A percentile compares a stretch with the other conserved stretches of the same genome.
Conservation (phyloP, 1,140 invertebrate species). For the Daktulosphaira vitifoliae region DNA sequence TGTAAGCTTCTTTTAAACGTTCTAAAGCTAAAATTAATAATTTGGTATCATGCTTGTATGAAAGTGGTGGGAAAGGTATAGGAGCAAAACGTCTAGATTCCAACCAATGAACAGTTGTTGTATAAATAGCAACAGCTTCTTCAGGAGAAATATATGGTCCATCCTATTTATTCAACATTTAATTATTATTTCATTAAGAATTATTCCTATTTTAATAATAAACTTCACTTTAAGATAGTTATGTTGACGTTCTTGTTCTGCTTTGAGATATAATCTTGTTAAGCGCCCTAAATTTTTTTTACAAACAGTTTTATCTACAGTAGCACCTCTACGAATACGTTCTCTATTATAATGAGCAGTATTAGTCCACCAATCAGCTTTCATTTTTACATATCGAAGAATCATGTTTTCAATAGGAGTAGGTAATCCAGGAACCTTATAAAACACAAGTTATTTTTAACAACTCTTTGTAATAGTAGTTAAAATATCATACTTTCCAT, state of each 20-base stretch:
- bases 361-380: slow-evolving; percentile 99
- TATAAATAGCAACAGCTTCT: slow-evolving; percentile 99
- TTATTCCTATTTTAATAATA: background rate
- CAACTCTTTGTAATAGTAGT: slow-evolving; percentile 10
- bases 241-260: slow-evolving; percentile 98
- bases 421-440: slow-evolving; percentile 86
- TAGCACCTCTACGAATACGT: slow-evolving; percentile 82
- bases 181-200: background rate
- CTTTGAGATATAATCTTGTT: slow-evolving; percentile 93
- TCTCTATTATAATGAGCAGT: slow-evolving; percentile 99
- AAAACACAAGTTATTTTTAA: slow-evolving; percentile 43
- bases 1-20: slow-evolving; percentile 95
- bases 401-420: slow-evolving; percentile 99
- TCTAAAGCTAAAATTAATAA: slow-evolving; percentile 93
- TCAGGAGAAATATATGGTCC: slow-evolving; percentile 99
- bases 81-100: slow-evolving; percentile 96
- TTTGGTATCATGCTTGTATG: slow-evolving; percentile 99
- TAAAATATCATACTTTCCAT: slow-evolving; percentile 69
- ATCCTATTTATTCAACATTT: slow-evolving; percentile 52
- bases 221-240: slow-evolving; percentile 82
- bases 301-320: slow-evolving; percentile 98
- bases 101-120: slow-evolving; percentile 98
- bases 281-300: slow-evolving; percentile 98
- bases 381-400: slow-evolving; percentile 98
- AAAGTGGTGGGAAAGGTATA: slow-evolving; percentile 97